Evolutionary conservation across 2,113 vertebrate species (phyloP).

Genomic region (Melozone crissalis): DNA sequence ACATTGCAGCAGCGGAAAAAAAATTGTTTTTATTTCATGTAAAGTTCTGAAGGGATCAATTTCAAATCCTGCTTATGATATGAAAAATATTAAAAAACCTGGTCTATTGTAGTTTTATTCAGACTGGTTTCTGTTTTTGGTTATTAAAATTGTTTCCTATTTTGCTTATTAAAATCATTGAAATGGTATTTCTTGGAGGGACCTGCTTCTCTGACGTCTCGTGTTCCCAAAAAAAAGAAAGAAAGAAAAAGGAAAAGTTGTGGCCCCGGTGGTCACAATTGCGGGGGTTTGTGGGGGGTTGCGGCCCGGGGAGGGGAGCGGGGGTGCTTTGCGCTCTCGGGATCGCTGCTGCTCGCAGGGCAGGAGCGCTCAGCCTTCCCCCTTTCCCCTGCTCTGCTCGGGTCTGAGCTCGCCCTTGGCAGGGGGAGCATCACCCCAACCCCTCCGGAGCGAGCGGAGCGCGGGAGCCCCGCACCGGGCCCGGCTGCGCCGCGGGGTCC

Average conservation of each 20-base stretch:
- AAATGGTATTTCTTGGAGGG: constrained; percentile 90
- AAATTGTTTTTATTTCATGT: constrained; percentile 96
- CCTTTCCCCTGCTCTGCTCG: neutral
- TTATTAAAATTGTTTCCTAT: constrained; percentile 99
- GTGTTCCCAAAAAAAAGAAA: neutral
- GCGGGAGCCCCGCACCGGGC: neutral
- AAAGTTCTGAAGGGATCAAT: constrained; percentile 95
- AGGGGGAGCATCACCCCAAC: fast-evolving
- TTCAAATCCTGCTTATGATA: constrained; percentile 99
- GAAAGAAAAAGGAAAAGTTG: neutral
- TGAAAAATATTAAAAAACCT: constrained; percentile 95
- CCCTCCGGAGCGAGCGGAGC: neutral
- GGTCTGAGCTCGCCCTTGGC: neutral
- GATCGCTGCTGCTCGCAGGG: neutral
- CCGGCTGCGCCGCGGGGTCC: neutral
- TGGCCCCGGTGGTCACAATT: neutral
- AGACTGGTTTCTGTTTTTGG: constrained; percentile 99
- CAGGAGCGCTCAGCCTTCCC: neutral
- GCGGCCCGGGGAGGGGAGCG: neutral
- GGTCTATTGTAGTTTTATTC: constrained; percentile 99
- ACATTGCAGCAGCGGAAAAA: constrained; percentile 90
- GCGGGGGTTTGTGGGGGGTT: neutral
- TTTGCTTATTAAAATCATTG: constrained; percentile 99
- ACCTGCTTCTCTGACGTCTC: constrained; percentile 59
- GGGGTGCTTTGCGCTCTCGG: neutral